A percentile compares a stretch with the other conserved stretches of the same genome.
phyloP scores from a whole-genome alignment of 2,797 vertebrate genomes.

The Coilia nasus region DNA sequence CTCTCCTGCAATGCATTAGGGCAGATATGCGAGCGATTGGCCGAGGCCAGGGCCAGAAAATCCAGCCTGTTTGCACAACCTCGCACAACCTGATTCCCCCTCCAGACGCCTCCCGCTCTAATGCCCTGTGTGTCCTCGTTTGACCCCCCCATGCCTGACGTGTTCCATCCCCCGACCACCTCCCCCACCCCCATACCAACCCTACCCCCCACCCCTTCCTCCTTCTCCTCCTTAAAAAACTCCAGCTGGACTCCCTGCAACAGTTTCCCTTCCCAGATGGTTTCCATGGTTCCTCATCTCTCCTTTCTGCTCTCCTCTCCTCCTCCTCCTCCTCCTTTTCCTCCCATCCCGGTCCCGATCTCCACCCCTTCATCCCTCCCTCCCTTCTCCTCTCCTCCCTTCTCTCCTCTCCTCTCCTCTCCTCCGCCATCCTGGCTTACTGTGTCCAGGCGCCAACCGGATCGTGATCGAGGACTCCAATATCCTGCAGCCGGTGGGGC shows the following conservation, averaged over 20 bases:
- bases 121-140: conserved; percentile 1
- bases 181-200: conserved; percentile 32
- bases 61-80: conserved; percentile 19
- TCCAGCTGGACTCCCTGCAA: conserved; percentile 41
- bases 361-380: conserved; percentile 39
- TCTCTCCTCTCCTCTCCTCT: not conserved
- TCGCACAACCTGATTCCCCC: not conserved
- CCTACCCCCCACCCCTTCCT: conserved; percentile 31
- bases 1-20: conserved; percentile 38
- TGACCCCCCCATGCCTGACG: not conserved
- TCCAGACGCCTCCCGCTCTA: conserved; percentile 36
- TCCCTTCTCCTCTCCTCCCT: not conserved
- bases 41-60: conserved; percentile 36
- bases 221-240: not conserved
- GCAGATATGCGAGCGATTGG: conserved; percentile 29
- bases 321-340: too few species aligned
- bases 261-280: conserved; percentile 50
- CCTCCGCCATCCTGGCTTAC: not conserved
- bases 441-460: conserved; percentile 85
- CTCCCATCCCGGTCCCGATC: too few species aligned
- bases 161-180: not conserved
- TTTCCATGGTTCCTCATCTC: conserved; percentile 57
- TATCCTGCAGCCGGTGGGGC: conserved; percentile 93
- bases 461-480: conserved; percentile 95
- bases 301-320: not conserved